Evolutionary conservation across 1,140 invertebrate species (phyloP), one percentile per base, ranked within the genome.

Genomic region (Cyclina sinensis): DNA sequence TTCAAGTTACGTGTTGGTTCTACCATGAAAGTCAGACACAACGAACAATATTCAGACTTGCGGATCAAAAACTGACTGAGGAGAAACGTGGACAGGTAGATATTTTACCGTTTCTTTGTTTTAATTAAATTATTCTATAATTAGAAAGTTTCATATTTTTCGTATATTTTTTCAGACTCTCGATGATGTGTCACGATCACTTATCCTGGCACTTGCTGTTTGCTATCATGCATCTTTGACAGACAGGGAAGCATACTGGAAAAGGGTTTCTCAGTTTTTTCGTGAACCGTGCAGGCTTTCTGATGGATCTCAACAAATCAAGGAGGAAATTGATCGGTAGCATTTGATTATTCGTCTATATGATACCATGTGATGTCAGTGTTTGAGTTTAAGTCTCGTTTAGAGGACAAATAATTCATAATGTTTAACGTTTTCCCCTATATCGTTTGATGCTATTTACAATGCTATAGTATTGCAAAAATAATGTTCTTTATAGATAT

Each of bases 1-100:
- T 95, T 11, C 86, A 91, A n/a, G 94, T 94, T 12, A 92, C 93
- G 91, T 86, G 86, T 43, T 95, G 94, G 94, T 93, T 94, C 70
- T 92, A 91, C 54, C 9, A 4, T 62, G 27, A 7, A n/a, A 27
- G 57, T 24, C 24, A 62, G 46, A 48, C 18, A 21, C 12, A 35
- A 24, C 24, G 76, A 12, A 35, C 51, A 32, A 0, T 79, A 21
- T 79, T 79, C 46, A 11, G 46, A 1, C 14, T 21, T 0, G 51
- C 51, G n/a, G 76, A 79, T 18, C 30, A n/a, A 7, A 79, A 79
- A 32, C 9, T 51, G 46, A 21, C 0, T 14, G 21, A 35, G 3
- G 14, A 14, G 5, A n/a, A n/a, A n/a, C n/a, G n/a, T n/a, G n/a
- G n/a, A n/a, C n/a, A n/a, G n/a, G n/a, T n/a, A n/a, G n/a, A n/a